phyloP scores from a whole-genome alignment of 2,888 invertebrate genomes.

The Deladenus siricidicola region DNA sequence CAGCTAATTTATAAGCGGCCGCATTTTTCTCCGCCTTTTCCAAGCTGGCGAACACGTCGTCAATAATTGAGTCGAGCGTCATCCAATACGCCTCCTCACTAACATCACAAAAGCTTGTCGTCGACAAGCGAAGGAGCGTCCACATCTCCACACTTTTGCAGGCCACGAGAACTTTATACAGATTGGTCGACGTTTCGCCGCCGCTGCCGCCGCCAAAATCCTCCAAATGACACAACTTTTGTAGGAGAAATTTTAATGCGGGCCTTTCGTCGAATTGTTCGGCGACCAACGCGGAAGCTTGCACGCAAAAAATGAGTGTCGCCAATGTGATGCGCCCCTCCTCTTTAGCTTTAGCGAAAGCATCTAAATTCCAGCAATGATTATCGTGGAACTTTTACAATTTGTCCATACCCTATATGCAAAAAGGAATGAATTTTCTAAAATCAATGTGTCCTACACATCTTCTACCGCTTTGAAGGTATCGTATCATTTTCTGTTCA shows the following conservation, averaged over 20 bases:
- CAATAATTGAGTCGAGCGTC: neutral
- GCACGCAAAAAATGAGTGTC: conserved; percentile 20
- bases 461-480: too few species aligned
- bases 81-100: conserved; percentile 3
- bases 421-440: too few species aligned
- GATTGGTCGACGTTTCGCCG: conserved; percentile 28
- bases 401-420: too few species aligned
- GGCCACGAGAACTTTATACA: conserved; percentile 16
- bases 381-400: too few species aligned
- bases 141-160: conserved; percentile 19
- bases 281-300: conserved; percentile 18
- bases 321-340: too few species aligned
- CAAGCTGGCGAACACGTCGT: neutral
- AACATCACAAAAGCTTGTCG: too few species aligned
- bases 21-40: conserved; percentile 8
- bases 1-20: conserved; percentile 8
- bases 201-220: too few species aligned
- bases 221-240: conserved; percentile 24
- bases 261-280: conserved; percentile 26
- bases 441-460: too few species aligned
- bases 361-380: too few species aligned
- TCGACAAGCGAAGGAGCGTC: conserved; percentile 22
- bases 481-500: too few species aligned
- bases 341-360: too few species aligned
- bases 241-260: conserved; percentile 24